Percentiles rank a stretch among this genome's conserved stretches.
Conservation (phyloP, 2,888 invertebrate genomes). For the Xylocampa areola region DNA sequence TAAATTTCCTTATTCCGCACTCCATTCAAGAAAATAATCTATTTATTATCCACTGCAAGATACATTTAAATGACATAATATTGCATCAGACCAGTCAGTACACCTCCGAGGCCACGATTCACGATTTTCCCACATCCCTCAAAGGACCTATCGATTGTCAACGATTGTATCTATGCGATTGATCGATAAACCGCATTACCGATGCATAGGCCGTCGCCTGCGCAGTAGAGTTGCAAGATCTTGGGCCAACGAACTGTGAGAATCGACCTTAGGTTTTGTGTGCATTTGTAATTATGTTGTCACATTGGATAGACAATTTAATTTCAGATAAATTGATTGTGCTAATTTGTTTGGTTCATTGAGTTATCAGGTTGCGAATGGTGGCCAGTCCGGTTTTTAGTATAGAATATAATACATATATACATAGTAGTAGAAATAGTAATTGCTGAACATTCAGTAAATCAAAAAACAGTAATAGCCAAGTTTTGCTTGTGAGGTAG, state of each 20-base stretch:
- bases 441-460: too few species aligned
- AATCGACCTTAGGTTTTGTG: conserved; percentile 39
- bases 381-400: background rate
- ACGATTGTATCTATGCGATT: conserved; percentile 42
- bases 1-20: too few species aligned
- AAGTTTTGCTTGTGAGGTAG: too few species aligned
- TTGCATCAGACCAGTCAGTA: background rate
- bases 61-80: background rate
- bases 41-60: too few species aligned
- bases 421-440: too few species aligned
- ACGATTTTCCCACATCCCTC: conserved; percentile 38
- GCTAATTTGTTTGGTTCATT: conserved; percentile 28
- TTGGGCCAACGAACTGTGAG: conserved; percentile 40
- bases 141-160: conserved; percentile 26
- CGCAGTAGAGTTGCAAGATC: conserved; percentile 46
- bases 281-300: conserved; percentile 26
- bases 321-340: background rate
- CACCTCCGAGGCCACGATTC: conserved; percentile 1
- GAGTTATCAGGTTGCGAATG: conserved; percentile 29
- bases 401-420: too few species aligned
- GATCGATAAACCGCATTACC: conserved; percentile 46
- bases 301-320: conserved; percentile 5
- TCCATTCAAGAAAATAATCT: too few species aligned
- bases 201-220: conserved; percentile 38
- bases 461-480: too few species aligned